Evolutionary conservation across 1,140 invertebrate species (phyloP), one percentile per base, ranked within the genome.

Genomic region (Drosophila navojoa): DNA sequence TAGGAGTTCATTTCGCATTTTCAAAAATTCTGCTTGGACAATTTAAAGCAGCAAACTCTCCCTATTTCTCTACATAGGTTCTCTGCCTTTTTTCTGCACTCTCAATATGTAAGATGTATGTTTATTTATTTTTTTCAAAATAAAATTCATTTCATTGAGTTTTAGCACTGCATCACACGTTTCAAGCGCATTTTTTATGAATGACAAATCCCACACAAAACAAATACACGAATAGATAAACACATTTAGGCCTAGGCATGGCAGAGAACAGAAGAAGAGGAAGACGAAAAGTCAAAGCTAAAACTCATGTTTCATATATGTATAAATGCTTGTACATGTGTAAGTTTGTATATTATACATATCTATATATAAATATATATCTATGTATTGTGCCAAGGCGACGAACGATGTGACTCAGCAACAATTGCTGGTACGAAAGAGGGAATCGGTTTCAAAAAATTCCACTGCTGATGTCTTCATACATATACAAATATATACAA

Each of bases 381-480:
- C 32, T 52, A 79, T 81, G 78, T 81, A 81, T 87, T 78, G 82
- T 86, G 78, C 81, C 81, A 86, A 86, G 81, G 81, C 81, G 71
- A 76, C 63, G 52, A 42, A 58, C 38, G 10, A 63, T 59, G 54
- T 75, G 72, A 75, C 59, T 75, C 72, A 75, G 72, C 58, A 63
- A 19, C 38, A 27, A 10, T 5, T 9, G 32, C 13, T 19, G 25
- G 11, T 16, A 44, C 10, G 9, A 19, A 6, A 1, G 19, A 6
- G 22, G 22, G 16, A 16, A 32, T 32, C 13, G 15, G 50, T 15
- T 42, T 13, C 7, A 32, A 32, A 32, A 69, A 57, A 70, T 71
- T 40, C 67, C 29, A 58, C 27, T 62, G 45, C 35, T 53, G 66
- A 75, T 70, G 50, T 71, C 67, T 64, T 70, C 47, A 49, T 57